phyloP scores from a whole-genome alignment of 2,113 vertebrate species.

The Takifugu flavidus region DNA sequence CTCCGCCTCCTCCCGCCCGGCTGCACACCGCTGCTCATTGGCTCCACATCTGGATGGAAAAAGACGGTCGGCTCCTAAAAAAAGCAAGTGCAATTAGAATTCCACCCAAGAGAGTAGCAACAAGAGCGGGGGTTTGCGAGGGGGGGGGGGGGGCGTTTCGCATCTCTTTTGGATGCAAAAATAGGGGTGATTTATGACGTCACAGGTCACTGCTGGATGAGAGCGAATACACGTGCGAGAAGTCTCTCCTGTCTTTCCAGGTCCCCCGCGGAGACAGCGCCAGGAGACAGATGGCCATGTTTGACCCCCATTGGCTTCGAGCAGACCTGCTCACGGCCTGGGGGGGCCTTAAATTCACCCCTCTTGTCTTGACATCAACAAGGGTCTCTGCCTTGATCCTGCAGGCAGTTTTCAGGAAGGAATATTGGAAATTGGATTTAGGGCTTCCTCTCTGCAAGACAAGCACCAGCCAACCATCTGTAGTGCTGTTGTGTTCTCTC shows the following conservation, averaged over 20 bases:
- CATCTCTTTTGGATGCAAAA: too few species aligned
- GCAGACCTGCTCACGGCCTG: conserved; percentile 38
- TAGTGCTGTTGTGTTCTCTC: conserved; percentile 36
- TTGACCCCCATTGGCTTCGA: conserved; percentile 34
- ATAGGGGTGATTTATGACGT: too few species aligned
- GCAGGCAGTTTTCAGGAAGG: not conserved
- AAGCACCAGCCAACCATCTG: conserved; percentile 35
- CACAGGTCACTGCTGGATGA: conserved; percentile 23
- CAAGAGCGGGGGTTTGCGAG: too few species aligned
- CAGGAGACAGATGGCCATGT: conserved; percentile 68
- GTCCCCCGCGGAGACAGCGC: conserved; percentile 48
- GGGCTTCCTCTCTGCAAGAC: conserved; percentile 25
- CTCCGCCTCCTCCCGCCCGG: conserved; percentile 59
- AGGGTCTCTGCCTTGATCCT: not conserved
- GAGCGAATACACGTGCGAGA: conserved; percentile 40
- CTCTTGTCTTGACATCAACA: not conserved
- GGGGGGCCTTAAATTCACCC: conserved; percentile 29
- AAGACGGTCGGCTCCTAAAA: conserved; percentile 46
- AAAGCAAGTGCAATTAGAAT: too few species aligned
- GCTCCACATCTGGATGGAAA: conserved; percentile 78
- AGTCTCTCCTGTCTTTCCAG: conserved; percentile 55
- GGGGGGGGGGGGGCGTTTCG: too few species aligned
- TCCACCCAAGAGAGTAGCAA: too few species aligned
- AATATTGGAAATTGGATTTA: conserved; percentile 5
- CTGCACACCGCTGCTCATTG: conserved; percentile 61